Evolutionary conservation across 2,888 invertebrate species (phyloP).

Genomic region (Cosmia trapezina): DNA sequence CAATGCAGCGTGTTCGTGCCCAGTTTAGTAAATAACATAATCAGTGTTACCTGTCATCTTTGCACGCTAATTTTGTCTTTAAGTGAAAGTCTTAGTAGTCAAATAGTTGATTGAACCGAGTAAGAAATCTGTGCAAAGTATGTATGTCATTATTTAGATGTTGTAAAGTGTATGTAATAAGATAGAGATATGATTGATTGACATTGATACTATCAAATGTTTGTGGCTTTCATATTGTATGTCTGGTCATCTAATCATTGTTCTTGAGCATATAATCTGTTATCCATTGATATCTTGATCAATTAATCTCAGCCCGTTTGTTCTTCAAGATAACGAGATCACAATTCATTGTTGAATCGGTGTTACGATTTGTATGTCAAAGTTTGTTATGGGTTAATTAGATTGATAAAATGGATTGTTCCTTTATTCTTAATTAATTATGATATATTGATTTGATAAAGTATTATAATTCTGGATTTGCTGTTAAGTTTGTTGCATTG

Average conservation of each 20-base stretch:
- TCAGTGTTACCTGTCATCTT: conserved; percentile 44
- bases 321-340: conserved; percentile 37
- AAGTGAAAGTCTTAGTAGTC: conserved; percentile 37
- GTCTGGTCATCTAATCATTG: conserved; percentile 44
- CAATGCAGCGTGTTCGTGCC: conserved; percentile 83
- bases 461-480: not conserved
- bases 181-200: conserved; percentile 40
- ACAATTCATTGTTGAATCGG: conserved; percentile 36
- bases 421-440: conserved; percentile 13
- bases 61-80: conserved; percentile 49
- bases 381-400: conserved; percentile 41
- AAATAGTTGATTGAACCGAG: conserved; percentile 22
- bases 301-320: conserved; percentile 23
- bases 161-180: conserved; percentile 12
- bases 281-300: conserved; percentile 31
- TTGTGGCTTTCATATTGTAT: conserved; percentile 52
- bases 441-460: not conserved
- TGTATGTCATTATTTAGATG: conserved; percentile 17
- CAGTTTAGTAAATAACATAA: conserved; percentile 77
- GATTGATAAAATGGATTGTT: conserved; percentile 28
- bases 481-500: not conserved
- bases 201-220: conserved; percentile 38
- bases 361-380: conserved; percentile 46
- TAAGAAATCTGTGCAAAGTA: conserved; percentile 25
- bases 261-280: conserved; percentile 23